These are phyloP conservation scores for Mimachlamys varia DNA, from an alignment of 2,888 invertebrate genomes.

Conservation along the genomic window DNA sequence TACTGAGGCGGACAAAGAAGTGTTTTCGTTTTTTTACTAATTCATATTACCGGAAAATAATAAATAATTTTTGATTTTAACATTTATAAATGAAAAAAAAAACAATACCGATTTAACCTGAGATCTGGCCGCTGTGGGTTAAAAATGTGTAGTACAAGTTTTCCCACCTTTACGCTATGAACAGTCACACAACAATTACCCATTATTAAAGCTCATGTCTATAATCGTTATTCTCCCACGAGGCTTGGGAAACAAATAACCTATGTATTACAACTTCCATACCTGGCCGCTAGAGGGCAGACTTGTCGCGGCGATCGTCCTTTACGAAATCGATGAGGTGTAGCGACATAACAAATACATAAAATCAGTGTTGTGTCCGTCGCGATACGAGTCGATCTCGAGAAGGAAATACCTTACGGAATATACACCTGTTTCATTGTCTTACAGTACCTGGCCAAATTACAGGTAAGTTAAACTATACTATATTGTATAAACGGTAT, in stretches of 20 bases:
- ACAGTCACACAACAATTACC: neutral
- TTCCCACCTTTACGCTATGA: neutral
- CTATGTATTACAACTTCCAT: neutral
- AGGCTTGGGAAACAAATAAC: conserved; percentile 9
- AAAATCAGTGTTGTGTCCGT: conserved; percentile 4
- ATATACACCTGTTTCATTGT: neutral
- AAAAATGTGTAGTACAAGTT: neutral
- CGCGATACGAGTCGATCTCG: neutral
- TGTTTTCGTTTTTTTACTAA: too few species aligned
- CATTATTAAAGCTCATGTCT: neutral
- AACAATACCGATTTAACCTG: too few species aligned
- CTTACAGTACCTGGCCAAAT: neutral
- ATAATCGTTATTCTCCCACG: conserved; percentile 3
- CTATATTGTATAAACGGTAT: neutral
- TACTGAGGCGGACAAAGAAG: too few species aligned
- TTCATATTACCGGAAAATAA: too few species aligned
- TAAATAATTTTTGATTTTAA: too few species aligned
- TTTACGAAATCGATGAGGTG: conserved; percentile 3
- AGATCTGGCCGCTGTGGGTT: too few species aligned
- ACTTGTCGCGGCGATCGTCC: conserved; percentile 12
- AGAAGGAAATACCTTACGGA: neutral
- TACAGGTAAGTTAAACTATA: conserved; percentile 6
- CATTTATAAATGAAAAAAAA: too few species aligned
- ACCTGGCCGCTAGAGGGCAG: conserved; percentile 25
- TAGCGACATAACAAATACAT: neutral